These are phyloP conservation scores for Trissolcus basalis DNA, from an alignment of 1,140 invertebrate species.

Conservation along the genomic window DNA sequence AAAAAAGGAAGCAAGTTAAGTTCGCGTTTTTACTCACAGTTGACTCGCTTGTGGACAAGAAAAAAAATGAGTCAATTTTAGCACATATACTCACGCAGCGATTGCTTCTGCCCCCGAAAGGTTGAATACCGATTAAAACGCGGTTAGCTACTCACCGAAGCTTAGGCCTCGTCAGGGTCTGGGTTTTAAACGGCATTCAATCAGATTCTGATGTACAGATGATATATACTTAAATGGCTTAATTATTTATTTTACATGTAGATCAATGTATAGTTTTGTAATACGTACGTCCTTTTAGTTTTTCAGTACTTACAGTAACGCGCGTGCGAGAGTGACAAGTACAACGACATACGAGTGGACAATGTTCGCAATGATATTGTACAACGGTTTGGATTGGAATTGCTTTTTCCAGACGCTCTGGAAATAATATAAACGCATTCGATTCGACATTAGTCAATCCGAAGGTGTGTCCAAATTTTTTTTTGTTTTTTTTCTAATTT, in stretches of 20 bases:
- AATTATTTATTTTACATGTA: conserved; percentile 69
- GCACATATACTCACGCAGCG: conserved; percentile 72
- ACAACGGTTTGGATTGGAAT: conserved; percentile 75
- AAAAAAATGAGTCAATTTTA: conserved; percentile 56
- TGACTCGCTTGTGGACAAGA: conserved; percentile 62
- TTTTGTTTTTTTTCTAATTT: conserved; percentile 12
- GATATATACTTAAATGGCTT: conserved; percentile 66
- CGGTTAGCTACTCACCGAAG: conserved; percentile 73
- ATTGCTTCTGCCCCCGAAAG: conserved; percentile 42
- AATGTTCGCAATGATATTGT: conserved; percentile 76
- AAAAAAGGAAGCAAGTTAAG: no score
- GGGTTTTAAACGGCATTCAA: conserved; percentile 62
- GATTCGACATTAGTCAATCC: conserved; percentile 73
- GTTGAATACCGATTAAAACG: conserved; percentile 57
- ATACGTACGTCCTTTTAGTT: conserved; percentile 74
- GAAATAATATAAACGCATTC: conserved; percentile 76
- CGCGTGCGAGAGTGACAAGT: conserved; percentile 74
- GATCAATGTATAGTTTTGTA: conserved; percentile 66
- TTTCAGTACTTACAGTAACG: conserved; percentile 77
- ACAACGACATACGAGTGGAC: conserved; percentile 75
- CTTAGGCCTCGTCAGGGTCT: conserved; percentile 66
- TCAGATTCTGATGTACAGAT: conserved; percentile 58
- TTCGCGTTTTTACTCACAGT: conserved; percentile 67
- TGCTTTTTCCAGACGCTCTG: conserved; percentile 77
- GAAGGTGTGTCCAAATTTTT: conserved; percentile 45